A percentile compares a stretch with the other conserved stretches of the same genome.
phyloP scores from a whole-genome alignment of 2,797 vertebrate genomes.

The Microctenopoma lineatum region DNA sequence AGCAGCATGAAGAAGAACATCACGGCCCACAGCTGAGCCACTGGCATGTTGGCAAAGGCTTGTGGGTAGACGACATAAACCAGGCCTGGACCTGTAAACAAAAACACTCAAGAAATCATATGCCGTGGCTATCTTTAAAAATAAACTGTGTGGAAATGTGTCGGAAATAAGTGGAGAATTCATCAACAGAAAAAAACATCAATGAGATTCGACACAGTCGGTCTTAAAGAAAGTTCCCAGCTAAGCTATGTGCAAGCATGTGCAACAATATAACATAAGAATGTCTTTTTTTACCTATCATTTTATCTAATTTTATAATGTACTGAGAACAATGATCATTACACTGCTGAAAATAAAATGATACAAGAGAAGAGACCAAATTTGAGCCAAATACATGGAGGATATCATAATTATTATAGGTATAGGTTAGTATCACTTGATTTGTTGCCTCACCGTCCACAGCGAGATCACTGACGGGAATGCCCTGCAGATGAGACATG shows the following conservation, averaged over 20 bases:
- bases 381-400: too few species aligned
- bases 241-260: too few species aligned
- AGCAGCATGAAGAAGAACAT: constrained; percentile 87
- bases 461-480: constrained; percentile 78
- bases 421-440: not conserved
- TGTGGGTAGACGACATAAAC: constrained; percentile 86
- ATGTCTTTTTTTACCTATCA: too few species aligned
- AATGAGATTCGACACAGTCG: not conserved
- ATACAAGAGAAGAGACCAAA: too few species aligned
- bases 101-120: constrained; percentile 8
- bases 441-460: constrained; percentile 80
- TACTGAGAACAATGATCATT: too few species aligned
- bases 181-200: not conserved
- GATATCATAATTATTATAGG: too few species aligned
- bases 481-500: constrained; percentile 82
- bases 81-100: constrained; percentile 79
- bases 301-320: too few species aligned
- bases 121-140: not conserved
- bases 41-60: constrained; percentile 84
- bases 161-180: not conserved
- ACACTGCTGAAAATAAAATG: too few species aligned
- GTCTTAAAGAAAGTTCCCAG: too few species aligned
- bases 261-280: too few species aligned
- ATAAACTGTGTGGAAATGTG: not conserved
- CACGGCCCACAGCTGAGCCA: constrained; percentile 85